These are phyloP conservation scores for Merodon equestris DNA, from an alignment of 2,888 invertebrate genomes.

Conservation along the genomic window DNA sequence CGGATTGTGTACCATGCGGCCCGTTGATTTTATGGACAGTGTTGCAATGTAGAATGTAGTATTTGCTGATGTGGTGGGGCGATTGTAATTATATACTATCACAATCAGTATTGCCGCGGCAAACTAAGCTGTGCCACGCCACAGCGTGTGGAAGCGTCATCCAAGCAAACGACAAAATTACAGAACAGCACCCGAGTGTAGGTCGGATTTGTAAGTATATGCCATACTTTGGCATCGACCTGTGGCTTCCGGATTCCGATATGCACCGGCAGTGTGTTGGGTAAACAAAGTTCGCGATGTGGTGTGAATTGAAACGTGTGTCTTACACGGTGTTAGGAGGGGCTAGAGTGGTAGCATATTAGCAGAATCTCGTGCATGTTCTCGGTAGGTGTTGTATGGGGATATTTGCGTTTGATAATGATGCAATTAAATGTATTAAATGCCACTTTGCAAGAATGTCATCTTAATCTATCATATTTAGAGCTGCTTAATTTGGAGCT, in stretches of 20 bases:
- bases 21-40: constrained; percentile 1
- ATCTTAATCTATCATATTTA: too few relatives aligned
- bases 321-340: too few relatives aligned
- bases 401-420: too few relatives aligned
- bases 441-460: too few relatives aligned
- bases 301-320: not conserved
- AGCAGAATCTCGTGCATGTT: too few relatives aligned
- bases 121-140: too few relatives aligned
- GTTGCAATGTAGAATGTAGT: constrained; percentile 41
- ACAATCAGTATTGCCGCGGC: too few relatives aligned
- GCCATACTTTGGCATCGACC: constrained; percentile 43
- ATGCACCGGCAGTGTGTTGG: constrained; percentile 44
- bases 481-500: too few relatives aligned
- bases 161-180: not conserved
- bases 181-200: constrained; percentile 33
- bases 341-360: too few relatives aligned
- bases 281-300: constrained; percentile 47
- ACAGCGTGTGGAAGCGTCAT: not conserved
- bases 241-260: constrained; percentile 59
- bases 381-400: too few relatives aligned
- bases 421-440: too few relatives aligned
- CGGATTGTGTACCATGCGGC: not conserved
- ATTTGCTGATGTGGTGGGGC: constrained; percentile 54
- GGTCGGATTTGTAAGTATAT: not conserved
- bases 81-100: constrained; percentile 44